A percentile compares a stretch with the other conserved stretches of the same genome.
Evolutionary conservation across 2,113 vertebrate species (phyloP).

Genomic region (Pholis gunnellus): DNA sequence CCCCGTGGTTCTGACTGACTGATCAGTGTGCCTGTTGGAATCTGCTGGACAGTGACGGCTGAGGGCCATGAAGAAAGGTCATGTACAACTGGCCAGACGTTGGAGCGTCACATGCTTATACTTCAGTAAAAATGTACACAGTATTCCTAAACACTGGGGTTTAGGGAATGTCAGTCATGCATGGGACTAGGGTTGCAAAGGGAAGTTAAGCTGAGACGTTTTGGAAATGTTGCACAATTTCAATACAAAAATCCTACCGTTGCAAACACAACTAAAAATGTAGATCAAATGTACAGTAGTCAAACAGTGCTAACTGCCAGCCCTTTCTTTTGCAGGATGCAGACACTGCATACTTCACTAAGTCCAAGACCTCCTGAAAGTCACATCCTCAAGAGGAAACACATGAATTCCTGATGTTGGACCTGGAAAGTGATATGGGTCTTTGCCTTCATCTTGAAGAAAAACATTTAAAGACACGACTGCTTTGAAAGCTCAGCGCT

Average conservation of each 20-base stretch:
- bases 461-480: constrained; percentile 24
- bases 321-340: constrained; percentile 85
- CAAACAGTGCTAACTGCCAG: not conserved
- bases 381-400: constrained; percentile 23
- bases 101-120: constrained; percentile 25
- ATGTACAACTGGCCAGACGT: constrained; percentile 37
- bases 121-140: not conserved
- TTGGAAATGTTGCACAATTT: not conserved
- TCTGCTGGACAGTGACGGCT: constrained; percentile 66
- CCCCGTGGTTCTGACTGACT: constrained; percentile 47
- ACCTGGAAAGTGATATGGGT: not conserved
- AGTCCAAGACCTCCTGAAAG: constrained; percentile 76
- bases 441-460: constrained; percentile 18
- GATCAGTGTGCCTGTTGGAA: constrained; percentile 62
- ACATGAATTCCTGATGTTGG: constrained; percentile 4
- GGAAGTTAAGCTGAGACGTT: not conserved
- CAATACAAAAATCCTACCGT: not conserved
- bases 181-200: not conserved
- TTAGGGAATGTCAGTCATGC: not conserved
- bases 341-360: constrained; percentile 88
- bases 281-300: not conserved
- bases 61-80: constrained; percentile 65
- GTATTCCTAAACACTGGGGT: not conserved
- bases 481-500: constrained; percentile 23
- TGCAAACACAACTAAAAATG: not conserved